Conservation (phyloP, 2,888 invertebrate genomes). For the Harmothoe impar region DNA sequence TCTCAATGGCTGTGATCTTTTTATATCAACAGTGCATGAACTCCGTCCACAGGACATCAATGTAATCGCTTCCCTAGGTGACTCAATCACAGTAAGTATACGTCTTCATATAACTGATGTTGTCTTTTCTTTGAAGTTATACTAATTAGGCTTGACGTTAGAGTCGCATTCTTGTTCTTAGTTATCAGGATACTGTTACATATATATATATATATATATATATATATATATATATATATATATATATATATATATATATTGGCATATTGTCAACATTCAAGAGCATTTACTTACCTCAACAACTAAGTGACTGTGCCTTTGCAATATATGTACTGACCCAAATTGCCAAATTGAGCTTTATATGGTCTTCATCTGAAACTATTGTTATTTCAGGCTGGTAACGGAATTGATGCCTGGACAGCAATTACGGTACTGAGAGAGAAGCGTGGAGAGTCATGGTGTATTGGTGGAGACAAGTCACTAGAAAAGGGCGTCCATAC, state of each 20-base stretch:
- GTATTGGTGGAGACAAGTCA: constrained; percentile 73
- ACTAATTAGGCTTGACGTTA: neutral
- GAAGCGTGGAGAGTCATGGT: constrained; percentile 66
- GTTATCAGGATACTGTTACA: too few species aligned
- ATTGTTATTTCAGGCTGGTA: constrained; percentile 66
- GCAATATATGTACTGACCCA: neutral
- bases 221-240: constrained; percentile 61
- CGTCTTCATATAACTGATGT: neutral
- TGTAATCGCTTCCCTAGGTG: constrained; percentile 66
- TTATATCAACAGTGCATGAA: constrained; percentile 64
- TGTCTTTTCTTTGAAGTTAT: neutral
- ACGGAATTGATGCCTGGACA: constrained; percentile 63
- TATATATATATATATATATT: constrained; percentile 8
- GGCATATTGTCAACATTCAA: neutral
- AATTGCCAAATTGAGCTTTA: too few species aligned
- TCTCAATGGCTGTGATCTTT: too few species aligned
- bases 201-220: constrained; percentile 62
- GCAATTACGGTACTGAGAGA: constrained; percentile 51
- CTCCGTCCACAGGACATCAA: constrained; percentile 67
- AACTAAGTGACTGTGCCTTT: neutral
- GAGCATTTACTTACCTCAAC: too few species aligned
- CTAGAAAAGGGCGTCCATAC: constrained; percentile 72
- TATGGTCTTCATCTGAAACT: too few species aligned
- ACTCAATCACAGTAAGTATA: constrained; percentile 67
- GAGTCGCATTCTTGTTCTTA: neutral